phyloP scores from a whole-genome alignment of 2,797 vertebrate species.

The Labeo calbasu region DNA sequence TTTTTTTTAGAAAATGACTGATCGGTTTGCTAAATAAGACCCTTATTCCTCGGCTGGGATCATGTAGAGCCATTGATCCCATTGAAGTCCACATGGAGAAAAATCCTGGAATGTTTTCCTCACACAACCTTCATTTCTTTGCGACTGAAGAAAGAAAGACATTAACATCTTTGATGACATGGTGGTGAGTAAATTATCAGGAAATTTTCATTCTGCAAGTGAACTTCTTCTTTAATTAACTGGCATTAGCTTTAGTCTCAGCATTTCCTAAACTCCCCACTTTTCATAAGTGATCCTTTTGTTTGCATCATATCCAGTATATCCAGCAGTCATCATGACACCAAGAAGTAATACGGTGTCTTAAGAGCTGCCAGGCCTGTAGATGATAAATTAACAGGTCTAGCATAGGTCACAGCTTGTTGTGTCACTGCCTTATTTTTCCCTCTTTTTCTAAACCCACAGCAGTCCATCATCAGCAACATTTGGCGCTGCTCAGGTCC shows the following conservation, averaged over 20 bases:
- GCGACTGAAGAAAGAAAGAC: too few relatives aligned
- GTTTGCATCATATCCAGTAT: not conserved
- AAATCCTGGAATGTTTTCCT: too few relatives aligned
- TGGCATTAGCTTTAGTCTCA: not conserved
- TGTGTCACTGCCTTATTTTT: slow-evolving; percentile 47
- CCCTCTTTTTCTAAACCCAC: slow-evolving; percentile 52
- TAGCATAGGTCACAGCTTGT: slow-evolving; percentile 37
- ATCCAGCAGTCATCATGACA: slow-evolving; percentile 4
- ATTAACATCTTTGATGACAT: too few relatives aligned
- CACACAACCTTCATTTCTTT: too few relatives aligned
- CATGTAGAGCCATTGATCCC: too few relatives aligned
- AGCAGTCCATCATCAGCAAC: slow-evolving; percentile 49
- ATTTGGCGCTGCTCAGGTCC: slow-evolving; percentile 4
- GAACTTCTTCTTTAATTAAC: not conserved
- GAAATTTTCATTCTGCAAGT: too few relatives aligned
- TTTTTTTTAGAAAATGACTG: too few relatives aligned
- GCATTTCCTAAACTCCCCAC: not conserved
- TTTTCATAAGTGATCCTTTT: not conserved
- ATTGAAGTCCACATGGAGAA: too few relatives aligned
- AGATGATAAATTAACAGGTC: slow-evolving; percentile 53
- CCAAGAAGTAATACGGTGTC: slow-evolving; percentile 9
- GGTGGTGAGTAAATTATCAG: too few relatives aligned
- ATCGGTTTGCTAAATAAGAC: too few relatives aligned
- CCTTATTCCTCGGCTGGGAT: too few relatives aligned
- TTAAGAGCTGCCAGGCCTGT: slow-evolving; percentile 7